Percentiles rank a stretch among this genome's conserved stretches.
phyloP scores from a whole-genome alignment of 2,888 invertebrate species.

The Tipula unca region DNA sequence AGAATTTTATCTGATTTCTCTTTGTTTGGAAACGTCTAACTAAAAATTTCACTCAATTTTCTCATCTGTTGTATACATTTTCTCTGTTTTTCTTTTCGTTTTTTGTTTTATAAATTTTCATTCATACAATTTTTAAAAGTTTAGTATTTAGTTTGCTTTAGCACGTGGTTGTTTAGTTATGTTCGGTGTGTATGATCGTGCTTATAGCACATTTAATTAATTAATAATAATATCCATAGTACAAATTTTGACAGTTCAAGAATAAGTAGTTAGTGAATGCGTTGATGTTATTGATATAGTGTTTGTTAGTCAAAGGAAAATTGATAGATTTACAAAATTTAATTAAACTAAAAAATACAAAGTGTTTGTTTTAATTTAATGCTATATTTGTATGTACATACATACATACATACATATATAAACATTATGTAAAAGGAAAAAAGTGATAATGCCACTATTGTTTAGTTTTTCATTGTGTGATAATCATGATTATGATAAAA shows the following conservation, averaged over 20 bases:
- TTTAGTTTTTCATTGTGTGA: not conserved
- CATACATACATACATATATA: not conserved
- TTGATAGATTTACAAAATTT: not conserved
- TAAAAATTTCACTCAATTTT: not conserved
- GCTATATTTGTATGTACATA: too few species aligned
- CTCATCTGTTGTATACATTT: not conserved
- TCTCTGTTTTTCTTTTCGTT: not conserved
- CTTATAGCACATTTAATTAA: too few species aligned
- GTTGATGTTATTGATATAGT: not conserved
- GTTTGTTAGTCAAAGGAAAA: not conserved
- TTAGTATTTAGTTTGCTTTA: not conserved
- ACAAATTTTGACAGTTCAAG: not conserved
- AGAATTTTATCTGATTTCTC: not conserved
- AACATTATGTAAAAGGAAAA: not conserved
- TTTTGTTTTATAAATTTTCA: constrained; percentile 1
- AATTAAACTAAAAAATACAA: not conserved
- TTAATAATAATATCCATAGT: not conserved
- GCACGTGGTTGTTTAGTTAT: not conserved
- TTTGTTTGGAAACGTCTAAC: not conserved
- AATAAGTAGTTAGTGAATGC: not conserved
- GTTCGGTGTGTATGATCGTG: not conserved
- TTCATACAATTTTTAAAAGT: not conserved
- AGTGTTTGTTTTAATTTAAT: not conserved
- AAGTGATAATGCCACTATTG: not conserved
- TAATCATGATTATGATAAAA: not conserved